Conservation (phyloP, 2,888 invertebrate species). For the Dicycla oo region DNA sequence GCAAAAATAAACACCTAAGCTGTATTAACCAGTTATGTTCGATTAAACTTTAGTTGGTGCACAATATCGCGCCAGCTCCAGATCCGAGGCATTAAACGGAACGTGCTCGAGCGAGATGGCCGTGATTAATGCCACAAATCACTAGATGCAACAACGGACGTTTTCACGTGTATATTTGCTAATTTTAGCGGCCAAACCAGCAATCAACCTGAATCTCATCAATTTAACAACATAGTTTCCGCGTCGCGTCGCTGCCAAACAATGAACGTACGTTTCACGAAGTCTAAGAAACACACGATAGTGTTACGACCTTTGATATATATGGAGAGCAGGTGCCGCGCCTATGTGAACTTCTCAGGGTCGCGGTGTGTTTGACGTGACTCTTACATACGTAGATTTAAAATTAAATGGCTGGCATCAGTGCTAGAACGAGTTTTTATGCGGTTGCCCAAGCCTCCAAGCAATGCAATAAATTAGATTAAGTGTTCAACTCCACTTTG, state of each 20-base stretch:
- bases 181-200: conserved; percentile 67
- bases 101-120: conserved; percentile 38
- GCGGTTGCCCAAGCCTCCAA: conserved; percentile 50
- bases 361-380: conserved; percentile 57
- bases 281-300: conserved; percentile 65
- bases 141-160: conserved; percentile 61
- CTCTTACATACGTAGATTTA: conserved; percentile 67
- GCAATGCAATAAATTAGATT: conserved; percentile 49
- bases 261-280: conserved; percentile 75
- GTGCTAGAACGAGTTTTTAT: conserved; percentile 60
- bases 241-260: conserved; percentile 80
- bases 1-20: conserved; percentile 46
- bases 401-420: conserved; percentile 73
- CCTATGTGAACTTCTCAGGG: conserved; percentile 74
- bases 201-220: conserved; percentile 74
- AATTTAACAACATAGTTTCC: conserved; percentile 76
- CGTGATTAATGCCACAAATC: conserved; percentile 61
- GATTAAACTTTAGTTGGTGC: conserved; percentile 50
- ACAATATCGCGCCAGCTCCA: conserved; percentile 35
- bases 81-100: conserved; percentile 36
- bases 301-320: conserved; percentile 77
- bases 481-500: conserved; percentile 37
- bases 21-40: conserved; percentile 38
- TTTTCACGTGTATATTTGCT: conserved; percentile 66
- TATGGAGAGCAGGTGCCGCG: conserved; percentile 78